Evolutionary conservation across 2,113 vertebrate genomes (phyloP).

Genomic region (Parus major): DNA sequence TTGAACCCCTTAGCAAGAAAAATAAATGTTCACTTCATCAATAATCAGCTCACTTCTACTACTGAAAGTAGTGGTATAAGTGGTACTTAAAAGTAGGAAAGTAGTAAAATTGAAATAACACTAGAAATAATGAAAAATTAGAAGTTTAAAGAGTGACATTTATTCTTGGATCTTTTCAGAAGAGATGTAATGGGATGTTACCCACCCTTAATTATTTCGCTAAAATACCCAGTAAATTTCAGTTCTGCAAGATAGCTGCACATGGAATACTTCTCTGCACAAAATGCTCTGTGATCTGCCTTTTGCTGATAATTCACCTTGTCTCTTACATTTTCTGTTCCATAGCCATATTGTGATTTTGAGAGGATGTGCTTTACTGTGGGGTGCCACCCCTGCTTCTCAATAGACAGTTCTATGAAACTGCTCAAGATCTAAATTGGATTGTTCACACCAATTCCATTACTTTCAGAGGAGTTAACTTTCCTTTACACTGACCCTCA

Average conservation of each 20-base stretch:
- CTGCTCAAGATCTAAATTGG: background rate
- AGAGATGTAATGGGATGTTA: background rate
- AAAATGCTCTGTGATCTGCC: background rate
- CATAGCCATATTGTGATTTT: background rate
- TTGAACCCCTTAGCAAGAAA: background rate
- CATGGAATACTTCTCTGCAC: background rate
- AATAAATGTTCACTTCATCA: background rate
- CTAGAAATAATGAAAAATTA: background rate
- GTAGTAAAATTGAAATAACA: background rate
- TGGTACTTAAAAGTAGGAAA: background rate
- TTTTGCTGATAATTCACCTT: background rate
- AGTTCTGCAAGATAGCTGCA: background rate
- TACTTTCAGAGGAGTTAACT: background rate
- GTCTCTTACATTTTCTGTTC: background rate
- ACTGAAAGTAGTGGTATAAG: background rate
- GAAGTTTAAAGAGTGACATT: background rate
- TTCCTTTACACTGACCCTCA: background rate
- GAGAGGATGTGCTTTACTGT: background rate
- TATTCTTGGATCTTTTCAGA: background rate
- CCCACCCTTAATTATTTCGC: background rate
- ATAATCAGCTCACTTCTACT: background rate
- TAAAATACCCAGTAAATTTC: background rate
- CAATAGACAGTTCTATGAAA: background rate
- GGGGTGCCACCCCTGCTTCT: background rate
- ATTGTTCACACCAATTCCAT: background rate